Percentiles rank a stretch among this genome's conserved stretches.
Evolutionary conservation across 2,797 vertebrate species (phyloP).

Genomic region (Danio jaintianensis): DNA sequence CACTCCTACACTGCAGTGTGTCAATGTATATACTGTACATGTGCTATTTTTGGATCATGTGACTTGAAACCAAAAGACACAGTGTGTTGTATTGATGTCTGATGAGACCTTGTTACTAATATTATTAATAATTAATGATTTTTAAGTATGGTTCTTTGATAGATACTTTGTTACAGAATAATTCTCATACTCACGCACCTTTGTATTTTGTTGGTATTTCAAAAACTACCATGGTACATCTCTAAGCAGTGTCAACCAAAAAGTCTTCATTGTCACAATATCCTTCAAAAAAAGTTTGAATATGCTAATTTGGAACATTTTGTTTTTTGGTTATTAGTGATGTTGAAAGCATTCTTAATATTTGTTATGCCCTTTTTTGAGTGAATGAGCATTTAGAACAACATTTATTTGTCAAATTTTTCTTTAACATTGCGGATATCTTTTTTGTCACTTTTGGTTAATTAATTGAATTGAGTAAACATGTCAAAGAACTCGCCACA

Average conservation of each 20-base stretch:
- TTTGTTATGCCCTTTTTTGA: too few species aligned
- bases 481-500: background rate
- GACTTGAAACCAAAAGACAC: conserved; percentile 4
- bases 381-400: too few species aligned
- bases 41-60: conserved; percentile 23
- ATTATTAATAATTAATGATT: background rate
- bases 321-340: too few species aligned
- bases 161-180: background rate
- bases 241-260: too few species aligned
- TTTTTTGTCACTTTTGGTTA: too few species aligned
- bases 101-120: background rate
- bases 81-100: background rate
- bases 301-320: too few species aligned
- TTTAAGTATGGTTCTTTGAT: background rate
- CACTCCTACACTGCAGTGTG: conserved; percentile 37
- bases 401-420: too few species aligned
- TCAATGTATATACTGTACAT: conserved; percentile 35
- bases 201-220: background rate
- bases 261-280: too few species aligned
- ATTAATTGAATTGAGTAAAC: too few species aligned
- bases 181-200: background rate
- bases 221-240: background rate
- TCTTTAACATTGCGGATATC: too few species aligned
- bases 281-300: too few species aligned
- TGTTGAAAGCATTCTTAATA: too few species aligned